Evolutionary conservation across 1,140 invertebrate genomes (phyloP), one percentile per base, ranked within the genome.

Genomic region (Luehdorfia chinensis): DNA sequence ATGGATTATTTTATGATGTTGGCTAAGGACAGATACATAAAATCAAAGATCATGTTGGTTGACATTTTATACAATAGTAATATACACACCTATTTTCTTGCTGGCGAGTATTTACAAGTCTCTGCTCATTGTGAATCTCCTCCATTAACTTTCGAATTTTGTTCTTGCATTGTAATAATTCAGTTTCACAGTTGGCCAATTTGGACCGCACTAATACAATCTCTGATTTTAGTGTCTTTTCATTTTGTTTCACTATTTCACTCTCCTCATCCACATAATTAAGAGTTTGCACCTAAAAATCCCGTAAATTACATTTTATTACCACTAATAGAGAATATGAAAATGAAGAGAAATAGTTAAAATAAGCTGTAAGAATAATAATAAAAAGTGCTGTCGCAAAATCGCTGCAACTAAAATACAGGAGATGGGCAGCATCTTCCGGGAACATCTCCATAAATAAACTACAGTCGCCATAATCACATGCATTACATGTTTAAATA

Each of bases 151-250:
- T 92, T 81, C 94, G 90, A 58, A 95, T 96, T 87, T 95, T 95
- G 72, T 94, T 96, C 88, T 95, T 95, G 79, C 95, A 96, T 58
- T 96, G 94, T 47, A 95, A 75, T 37, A 97, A 78, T 80, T 97
- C 94, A 0, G 94, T 95, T 87, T 97, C 95, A 73, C 94, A 95
- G 77, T 96, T 95, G 0, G 93, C 93, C 41, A 97, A 76, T 72
- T 96, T 96, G 0, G 93, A 94, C 48, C 94, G 88, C 21, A 96
- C 85, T 28, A 95, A 78, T 0, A 93, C 94, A 53, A 96, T 92
- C 88, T 97, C 95, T 0, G 93, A 95, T 68, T 94, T 94, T 0
- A 96, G 71, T 0, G 93, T 94, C 83, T 95, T 94, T 70, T 96
- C 95, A 74, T 95, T 93, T 61, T 96, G 93, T 64, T 93, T 91